Evolutionary conservation across 2,113 vertebrate species (phyloP).

Genomic region (Asarcornis scutulata): DNA sequence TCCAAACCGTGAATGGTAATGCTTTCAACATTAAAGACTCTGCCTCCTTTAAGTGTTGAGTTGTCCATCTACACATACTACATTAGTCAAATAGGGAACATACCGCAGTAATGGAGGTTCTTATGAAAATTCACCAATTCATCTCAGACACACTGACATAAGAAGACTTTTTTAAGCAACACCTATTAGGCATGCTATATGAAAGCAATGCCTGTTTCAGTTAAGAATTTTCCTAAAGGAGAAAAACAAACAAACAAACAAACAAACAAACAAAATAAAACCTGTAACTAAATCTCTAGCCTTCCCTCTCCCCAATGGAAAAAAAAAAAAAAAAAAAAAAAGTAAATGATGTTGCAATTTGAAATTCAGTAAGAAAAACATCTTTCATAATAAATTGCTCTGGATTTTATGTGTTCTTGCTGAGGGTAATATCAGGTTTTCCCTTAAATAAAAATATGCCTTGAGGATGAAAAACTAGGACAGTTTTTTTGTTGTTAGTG

Average conservation of each 20-base stretch:
- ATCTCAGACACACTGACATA: background rate
- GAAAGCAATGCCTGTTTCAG: slow-evolving; percentile 27
- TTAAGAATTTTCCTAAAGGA: background rate
- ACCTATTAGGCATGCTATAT: background rate
- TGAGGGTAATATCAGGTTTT: background rate
- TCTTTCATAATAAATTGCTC: background rate
- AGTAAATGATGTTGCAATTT: background rate
- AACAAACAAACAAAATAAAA: background rate
- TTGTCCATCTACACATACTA: background rate
- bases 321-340: background rate
- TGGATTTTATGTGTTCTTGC: background rate
- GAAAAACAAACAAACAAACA: background rate
- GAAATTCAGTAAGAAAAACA: slow-evolving; percentile 34
- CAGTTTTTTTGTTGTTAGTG: background rate
- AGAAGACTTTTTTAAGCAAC: slow-evolving; percentile 12
- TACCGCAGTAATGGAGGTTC: background rate
- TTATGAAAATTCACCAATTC: background rate
- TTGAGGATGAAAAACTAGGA: background rate
- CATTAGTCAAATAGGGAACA: background rate
- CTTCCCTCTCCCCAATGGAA: background rate
- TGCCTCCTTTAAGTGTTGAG: background rate
- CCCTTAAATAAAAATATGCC: background rate
- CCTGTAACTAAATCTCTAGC: background rate
- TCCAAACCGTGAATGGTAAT: background rate
- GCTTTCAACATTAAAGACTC: slow-evolving; percentile 18